phyloP scores from a whole-genome alignment of 2,888 invertebrate species.

The Oligia fasciuncula region DNA sequence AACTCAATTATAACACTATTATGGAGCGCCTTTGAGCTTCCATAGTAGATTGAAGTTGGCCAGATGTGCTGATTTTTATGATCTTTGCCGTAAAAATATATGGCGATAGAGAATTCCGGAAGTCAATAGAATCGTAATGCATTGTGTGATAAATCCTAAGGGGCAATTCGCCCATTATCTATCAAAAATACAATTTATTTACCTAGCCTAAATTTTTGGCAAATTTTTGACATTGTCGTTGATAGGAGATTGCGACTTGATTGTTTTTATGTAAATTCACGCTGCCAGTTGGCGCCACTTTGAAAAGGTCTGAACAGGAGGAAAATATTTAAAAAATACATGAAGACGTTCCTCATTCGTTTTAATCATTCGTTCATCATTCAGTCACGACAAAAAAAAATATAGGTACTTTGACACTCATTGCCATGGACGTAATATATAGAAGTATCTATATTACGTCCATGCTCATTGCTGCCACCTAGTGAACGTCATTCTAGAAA shows the following conservation, averaged over 20 bases:
- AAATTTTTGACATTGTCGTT: neutral
- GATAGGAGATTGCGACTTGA: neutral
- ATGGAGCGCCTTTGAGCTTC: constrained; percentile 2
- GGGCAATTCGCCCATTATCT: neutral
- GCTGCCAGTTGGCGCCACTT: neutral
- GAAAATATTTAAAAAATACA: neutral
- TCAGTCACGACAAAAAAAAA: neutral
- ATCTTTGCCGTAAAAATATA: constrained; percentile 24
- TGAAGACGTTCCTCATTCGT: neutral
- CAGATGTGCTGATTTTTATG: constrained; percentile 60
- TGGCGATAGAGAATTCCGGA: neutral
- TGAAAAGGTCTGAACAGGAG: neutral
- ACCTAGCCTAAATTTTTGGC: neutral
- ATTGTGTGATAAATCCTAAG: neutral
- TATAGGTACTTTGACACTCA: neutral
- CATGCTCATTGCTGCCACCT: neutral
- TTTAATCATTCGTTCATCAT: neutral
- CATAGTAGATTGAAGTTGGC: constrained; percentile 22
- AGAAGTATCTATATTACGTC: too few relatives aligned
- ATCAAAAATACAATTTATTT: neutral
- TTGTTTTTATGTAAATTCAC: neutral
- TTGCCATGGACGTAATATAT: neutral
- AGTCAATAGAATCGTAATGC: neutral
- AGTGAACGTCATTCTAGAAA: neutral
- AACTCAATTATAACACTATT: constrained; percentile 36